Evolutionary conservation across 1,140 invertebrate genomes (phyloP).

Genomic region (Laupala kohalensis): DNA sequence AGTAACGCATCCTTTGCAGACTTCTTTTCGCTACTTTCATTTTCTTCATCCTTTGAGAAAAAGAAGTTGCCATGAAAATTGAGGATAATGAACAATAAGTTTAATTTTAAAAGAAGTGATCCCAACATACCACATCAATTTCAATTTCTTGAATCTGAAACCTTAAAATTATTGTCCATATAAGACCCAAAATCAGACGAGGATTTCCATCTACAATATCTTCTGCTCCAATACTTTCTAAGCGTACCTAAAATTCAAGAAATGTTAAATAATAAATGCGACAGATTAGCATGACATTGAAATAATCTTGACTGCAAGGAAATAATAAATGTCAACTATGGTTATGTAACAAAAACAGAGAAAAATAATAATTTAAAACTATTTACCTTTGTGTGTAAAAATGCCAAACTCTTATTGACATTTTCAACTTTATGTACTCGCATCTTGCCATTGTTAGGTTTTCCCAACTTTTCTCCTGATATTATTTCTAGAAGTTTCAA

Average conservation of each 20-base stretch:
- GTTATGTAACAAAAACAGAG: not conserved
- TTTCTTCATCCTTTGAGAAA: conserved; percentile 75
- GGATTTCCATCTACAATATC: conserved; percentile 98
- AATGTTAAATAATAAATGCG: not conserved
- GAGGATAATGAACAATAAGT: no score
- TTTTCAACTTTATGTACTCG: conserved; percentile 99
- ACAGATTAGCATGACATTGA: not conserved
- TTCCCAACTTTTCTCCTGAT: conserved; percentile 91
- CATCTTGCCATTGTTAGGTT: conserved; percentile 94
- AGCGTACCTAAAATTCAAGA: conserved; percentile 52
- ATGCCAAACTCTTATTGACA: conserved; percentile 94
- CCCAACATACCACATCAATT: conserved; percentile 75
- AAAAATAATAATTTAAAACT: not conserved
- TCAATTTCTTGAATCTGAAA: conserved; percentile 99
- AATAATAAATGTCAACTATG: not conserved
- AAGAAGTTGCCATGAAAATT: no score
- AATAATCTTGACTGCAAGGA: not conserved
- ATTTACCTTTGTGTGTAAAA: conserved; percentile 89
- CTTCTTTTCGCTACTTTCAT: conserved; percentile 95
- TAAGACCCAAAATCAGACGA: conserved; percentile 88
- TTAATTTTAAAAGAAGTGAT: no score
- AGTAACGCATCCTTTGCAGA: conserved; percentile 97
- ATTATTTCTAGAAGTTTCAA: conserved; percentile 97
- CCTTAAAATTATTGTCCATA: conserved; percentile 95
- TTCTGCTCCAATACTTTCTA: conserved; percentile 97